Conservation (phyloP, 2,888 invertebrate species). For the Gastracanthus pulcherrimus region DNA sequence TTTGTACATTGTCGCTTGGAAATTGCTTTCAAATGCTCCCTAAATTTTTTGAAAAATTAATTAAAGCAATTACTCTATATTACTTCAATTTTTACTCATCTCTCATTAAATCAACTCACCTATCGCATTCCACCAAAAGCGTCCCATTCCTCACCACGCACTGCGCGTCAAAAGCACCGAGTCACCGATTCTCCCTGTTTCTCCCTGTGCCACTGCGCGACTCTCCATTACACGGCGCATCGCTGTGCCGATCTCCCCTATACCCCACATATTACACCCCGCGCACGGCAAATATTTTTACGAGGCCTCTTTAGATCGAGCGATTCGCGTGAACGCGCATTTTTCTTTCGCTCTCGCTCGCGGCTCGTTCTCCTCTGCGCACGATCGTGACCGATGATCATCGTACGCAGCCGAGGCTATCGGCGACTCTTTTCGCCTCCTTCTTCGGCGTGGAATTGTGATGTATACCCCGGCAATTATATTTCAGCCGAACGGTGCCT, state of each 20-base stretch:
- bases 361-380: background rate
- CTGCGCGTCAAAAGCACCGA: background rate
- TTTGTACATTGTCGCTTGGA: too few relatives aligned
- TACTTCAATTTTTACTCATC: too few relatives aligned
- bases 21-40: too few relatives aligned
- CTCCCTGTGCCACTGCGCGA: too few relatives aligned
- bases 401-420: slow-evolving; percentile 14
- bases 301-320: slow-evolving; percentile 49
- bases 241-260: slow-evolving; percentile 47
- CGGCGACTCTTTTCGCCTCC: slow-evolving; percentile 28
- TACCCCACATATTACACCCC: too few relatives aligned
- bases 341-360: slow-evolving; percentile 2
- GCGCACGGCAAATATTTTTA: slow-evolving; percentile 46
- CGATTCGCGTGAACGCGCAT: slow-evolving; percentile 42
- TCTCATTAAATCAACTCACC: too few relatives aligned
- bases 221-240: too few relatives aligned
- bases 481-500: slow-evolving; percentile 1
- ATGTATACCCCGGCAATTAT: slow-evolving; percentile 16
- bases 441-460: background rate
- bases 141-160: too few relatives aligned
- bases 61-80: too few relatives aligned
- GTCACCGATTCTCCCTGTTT: background rate
- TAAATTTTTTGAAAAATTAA: too few relatives aligned
- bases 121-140: too few relatives aligned
- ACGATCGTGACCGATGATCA: slow-evolving; percentile 39